Conservation (phyloP, 92 coral and sea anemone species). For the Plumapathes pennacea region DNA sequence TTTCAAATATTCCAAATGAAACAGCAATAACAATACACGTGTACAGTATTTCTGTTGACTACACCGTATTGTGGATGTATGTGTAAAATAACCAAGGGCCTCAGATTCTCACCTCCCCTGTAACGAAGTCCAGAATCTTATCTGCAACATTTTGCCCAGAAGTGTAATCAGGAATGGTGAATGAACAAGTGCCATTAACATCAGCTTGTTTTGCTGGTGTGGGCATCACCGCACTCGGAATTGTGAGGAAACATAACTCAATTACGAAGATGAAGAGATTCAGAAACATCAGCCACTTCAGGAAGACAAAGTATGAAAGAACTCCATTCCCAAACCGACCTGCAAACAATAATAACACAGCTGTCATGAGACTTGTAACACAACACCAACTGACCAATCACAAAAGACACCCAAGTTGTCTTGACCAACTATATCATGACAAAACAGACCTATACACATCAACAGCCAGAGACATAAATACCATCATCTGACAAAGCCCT, state of each 20-base stretch:
- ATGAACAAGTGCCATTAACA: conserved; percentile 33
- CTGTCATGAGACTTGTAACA: not conserved
- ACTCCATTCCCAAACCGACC: conserved; percentile 99
- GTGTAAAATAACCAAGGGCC: no score
- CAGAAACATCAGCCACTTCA: conserved; percentile 93
- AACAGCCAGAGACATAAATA: no score
- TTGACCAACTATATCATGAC: no score
- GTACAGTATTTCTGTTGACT: no score
- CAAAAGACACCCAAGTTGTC: no score
- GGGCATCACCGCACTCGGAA: conserved; percentile 7
- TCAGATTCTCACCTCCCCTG: conserved; percentile 77
- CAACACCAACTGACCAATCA: no score
- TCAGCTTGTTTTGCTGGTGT: not conserved
- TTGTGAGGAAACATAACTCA: conserved; percentile 76
- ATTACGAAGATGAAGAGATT: conserved; percentile 76
- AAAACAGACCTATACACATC: no score
- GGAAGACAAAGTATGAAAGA: conserved; percentile 88
- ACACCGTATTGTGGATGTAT: no score
- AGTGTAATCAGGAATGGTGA: conserved; percentile 6
- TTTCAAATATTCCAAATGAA: no score
- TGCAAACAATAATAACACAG: conserved; percentile 10
- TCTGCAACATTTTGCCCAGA: not conserved
- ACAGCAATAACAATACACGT: no score
- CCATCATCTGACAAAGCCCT: no score
- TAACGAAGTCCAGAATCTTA: conserved; percentile 70